These are phyloP conservation scores for Apamea crenata DNA, from an alignment of 2,888 invertebrate genomes.

Conservation along the genomic window DNA sequence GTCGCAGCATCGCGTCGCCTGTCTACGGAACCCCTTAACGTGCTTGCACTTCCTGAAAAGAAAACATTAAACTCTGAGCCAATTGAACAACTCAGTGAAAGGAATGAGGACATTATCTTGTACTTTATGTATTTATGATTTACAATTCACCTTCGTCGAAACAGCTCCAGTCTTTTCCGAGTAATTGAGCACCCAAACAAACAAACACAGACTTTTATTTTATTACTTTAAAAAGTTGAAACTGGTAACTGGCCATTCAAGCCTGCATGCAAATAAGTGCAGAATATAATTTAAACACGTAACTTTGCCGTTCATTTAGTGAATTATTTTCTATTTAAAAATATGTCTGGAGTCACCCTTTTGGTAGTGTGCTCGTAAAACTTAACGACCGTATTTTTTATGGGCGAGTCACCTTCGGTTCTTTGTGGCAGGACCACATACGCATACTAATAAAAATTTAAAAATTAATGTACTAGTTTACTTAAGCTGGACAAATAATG, in stretches of 20 bases:
- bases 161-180: constrained; percentile 54
- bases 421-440: constrained; percentile 56
- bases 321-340: constrained; percentile 69
- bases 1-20: background rate
- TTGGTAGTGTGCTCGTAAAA: constrained; percentile 67
- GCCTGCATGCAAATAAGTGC: constrained; percentile 46
- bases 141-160: constrained; percentile 40
- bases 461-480: constrained; percentile 44
- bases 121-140: constrained; percentile 25
- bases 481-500: constrained; percentile 28
- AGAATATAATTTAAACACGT: constrained; percentile 56
- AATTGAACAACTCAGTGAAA: constrained; percentile 10
- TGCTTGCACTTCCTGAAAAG: background rate
- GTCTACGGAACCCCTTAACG: no score
- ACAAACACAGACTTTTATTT: constrained; percentile 38
- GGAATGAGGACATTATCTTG: constrained; percentile 11
- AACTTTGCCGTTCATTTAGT: constrained; percentile 44
- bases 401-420: constrained; percentile 61
- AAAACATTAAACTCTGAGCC: background rate
- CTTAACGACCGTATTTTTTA: constrained; percentile 69
- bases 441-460: constrained; percentile 39
- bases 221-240: constrained; percentile 49
- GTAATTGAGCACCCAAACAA: constrained; percentile 55
- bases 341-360: constrained; percentile 50
- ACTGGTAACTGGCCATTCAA: constrained; percentile 39